These are phyloP conservation scores for Hermaeophaga mercurialis DNA, from an alignment of 2,888 invertebrate genomes.

Conservation along the genomic window DNA sequence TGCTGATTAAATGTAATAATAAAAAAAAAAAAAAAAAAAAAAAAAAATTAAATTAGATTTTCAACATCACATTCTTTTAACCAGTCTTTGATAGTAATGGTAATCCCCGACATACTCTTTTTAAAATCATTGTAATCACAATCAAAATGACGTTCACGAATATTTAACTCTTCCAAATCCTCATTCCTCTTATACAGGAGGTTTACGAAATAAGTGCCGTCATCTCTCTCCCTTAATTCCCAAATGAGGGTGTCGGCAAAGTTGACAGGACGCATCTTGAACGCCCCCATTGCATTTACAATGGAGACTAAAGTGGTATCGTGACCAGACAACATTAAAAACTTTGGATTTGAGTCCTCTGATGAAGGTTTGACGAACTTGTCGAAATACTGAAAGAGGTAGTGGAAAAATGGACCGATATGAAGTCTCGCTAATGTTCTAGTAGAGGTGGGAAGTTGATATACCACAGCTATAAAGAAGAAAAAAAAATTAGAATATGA, in stretches of 20 bases:
- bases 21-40: too few relatives aligned
- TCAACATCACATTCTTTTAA: too few relatives aligned
- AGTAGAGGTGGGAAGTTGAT: constrained; percentile 22
- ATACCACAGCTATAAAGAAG: constrained; percentile 8
- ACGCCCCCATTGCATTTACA: constrained; percentile 70
- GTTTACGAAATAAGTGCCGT: constrained; percentile 18
- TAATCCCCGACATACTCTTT: too few relatives aligned
- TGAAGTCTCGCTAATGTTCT: constrained; percentile 60
- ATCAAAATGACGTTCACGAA: background rate
- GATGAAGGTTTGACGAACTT: constrained; percentile 32
- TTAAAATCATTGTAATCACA: too few relatives aligned
- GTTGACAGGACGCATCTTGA: constrained; percentile 51
- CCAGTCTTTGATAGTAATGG: too few relatives aligned
- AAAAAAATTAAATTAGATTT: too few relatives aligned
- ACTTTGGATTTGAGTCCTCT: constrained; percentile 53
- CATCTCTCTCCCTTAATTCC: constrained; percentile 22
- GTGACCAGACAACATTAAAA: constrained; percentile 76
- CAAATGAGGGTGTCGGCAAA: constrained; percentile 27
- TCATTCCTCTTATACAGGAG: constrained; percentile 26
- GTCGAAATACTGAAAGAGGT: constrained; percentile 66
- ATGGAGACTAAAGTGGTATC: constrained; percentile 75
- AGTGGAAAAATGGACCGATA: constrained; percentile 66
- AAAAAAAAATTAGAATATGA: too few relatives aligned
- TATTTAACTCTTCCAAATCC: constrained; percentile 1
- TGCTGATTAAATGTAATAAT: too few relatives aligned